Evolutionary conservation across 2,888 invertebrate species (phyloP), one percentile per base, ranked within the genome.

Genomic region (Philaethria dido): DNA sequence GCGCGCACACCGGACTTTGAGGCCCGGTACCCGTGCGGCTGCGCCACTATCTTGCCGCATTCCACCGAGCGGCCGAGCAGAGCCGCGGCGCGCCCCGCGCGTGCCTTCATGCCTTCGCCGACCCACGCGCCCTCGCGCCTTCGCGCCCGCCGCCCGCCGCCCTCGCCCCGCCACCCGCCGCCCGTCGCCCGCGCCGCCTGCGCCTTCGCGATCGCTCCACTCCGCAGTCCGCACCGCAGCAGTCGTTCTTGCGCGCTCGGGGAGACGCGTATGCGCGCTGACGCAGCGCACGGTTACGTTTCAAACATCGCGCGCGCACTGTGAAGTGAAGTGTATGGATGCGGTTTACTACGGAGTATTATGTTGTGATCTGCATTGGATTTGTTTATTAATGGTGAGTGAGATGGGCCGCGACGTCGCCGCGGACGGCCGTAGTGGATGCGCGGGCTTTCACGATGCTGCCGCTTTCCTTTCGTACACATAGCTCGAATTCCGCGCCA

Each of bases 51-150:
- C 83, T 83, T 75, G 81, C 82, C 82, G 81, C 84, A 82, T 84
- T 83, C 85, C 87, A 86, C 84, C 82, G 85, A 85, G 86, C 87
- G 48, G 45, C 48, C 48, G 48, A 48, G 48, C 87, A 85, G 83
- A 85, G 87, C 87, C 86, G 86, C 86, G 89, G 89, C 88, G 80
- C 81, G 80, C 80, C 82, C 80, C 81, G 83, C 83, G 92, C 90
- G 90, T 94, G 95, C 94, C 93, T 93, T 74, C 77, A 72, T 78
- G 75, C 92, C 93, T 94, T 92, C 88, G 93, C 89, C 94, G 95
- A 94, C 95, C 94, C 95, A 95, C 94, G 95, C 95, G 95, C 95
- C 94, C 94, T 94, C 94, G 73, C 22, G 33, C 54, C 81, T 81
- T 80, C 83, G 80, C 86, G 85, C 83, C 82, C 84, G 85, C 87